Evolutionary conservation across 2,888 invertebrate species (phyloP).

Genomic region (Lithophane leautieri): DNA sequence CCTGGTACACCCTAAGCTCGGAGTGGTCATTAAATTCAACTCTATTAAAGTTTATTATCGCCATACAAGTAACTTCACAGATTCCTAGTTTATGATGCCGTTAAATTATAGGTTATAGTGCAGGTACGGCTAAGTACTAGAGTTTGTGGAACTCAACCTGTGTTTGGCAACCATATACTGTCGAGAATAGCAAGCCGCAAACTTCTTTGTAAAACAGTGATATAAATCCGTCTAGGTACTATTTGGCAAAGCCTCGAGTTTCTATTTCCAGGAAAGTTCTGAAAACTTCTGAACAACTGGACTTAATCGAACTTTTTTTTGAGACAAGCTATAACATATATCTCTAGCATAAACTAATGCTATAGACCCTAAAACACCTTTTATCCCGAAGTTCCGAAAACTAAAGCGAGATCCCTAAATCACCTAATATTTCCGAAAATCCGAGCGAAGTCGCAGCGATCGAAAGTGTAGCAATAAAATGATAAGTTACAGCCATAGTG

Average conservation of each 20-base stretch:
- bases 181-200: not conserved
- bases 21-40: constrained; percentile 25
- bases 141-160: not conserved
- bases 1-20: constrained; percentile 15
- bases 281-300: not conserved
- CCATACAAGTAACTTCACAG: not conserved
- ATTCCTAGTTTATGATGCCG: constrained; percentile 14
- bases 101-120: constrained; percentile 18
- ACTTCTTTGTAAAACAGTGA: not conserved
- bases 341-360: too few relatives aligned
- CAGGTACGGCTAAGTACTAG: not conserved
- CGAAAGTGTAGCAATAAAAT: not conserved
- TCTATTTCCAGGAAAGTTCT: not conserved
- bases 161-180: not conserved
- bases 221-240: not conserved
- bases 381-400: too few relatives aligned
- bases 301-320: not conserved
- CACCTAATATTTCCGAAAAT: not conserved
- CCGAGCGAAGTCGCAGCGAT: too few relatives aligned
- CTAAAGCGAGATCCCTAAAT: not conserved
- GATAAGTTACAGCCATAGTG: constrained; percentile 16
- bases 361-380: too few relatives aligned
- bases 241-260: not conserved
- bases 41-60: constrained; percentile 32
- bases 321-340: not conserved